Conservation (phyloP, 1,140 invertebrate species). For the Cyrtorhinus lividipennis region DNA sequence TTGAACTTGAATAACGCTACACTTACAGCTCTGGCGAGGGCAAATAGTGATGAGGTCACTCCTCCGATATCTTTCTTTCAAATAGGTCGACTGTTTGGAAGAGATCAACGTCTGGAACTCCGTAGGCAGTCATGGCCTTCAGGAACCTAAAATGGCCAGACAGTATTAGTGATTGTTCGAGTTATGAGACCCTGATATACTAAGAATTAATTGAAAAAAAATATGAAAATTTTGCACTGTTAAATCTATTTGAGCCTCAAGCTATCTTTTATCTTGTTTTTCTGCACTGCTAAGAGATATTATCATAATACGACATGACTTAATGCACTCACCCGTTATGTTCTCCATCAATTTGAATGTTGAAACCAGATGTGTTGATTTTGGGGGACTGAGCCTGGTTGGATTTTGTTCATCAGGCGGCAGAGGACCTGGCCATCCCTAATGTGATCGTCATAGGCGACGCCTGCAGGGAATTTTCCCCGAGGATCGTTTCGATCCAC, state of each 20-base stretch:
- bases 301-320: too few relatives aligned
- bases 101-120: constrained; percentile 74
- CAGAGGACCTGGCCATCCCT: constrained; percentile 78
- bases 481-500: constrained; percentile 77
- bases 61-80: constrained; percentile 85
- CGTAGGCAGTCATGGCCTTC: constrained; percentile 69
- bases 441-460: constrained; percentile 59
- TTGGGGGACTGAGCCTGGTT: constrained; percentile 66
- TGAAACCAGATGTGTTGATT: constrained; percentile 73
- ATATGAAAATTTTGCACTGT: too few relatives aligned
- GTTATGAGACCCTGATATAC: too few relatives aligned
- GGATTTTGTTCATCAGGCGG: constrained; percentile 77
- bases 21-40: constrained; percentile 70
- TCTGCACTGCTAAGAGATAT: too few relatives aligned
- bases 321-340: constrained; percentile 52
- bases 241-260: too few relatives aligned
- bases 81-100: constrained; percentile 91
- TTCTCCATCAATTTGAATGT: constrained; percentile 96
- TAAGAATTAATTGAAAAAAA: too few relatives aligned
- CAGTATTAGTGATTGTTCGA: too few relatives aligned
- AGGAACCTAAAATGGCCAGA: constrained; percentile 72
- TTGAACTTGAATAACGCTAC: neutral
- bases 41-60: constrained; percentile 74
- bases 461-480: constrained; percentile 51
- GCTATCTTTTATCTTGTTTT: too few relatives aligned